Percentiles rank a stretch among this genome's conserved stretches.
These are phyloP conservation scores for Enteromius trimaculatus DNA, from an alignment of 2,797 vertebrate species.

Conservation along the genomic window DNA sequence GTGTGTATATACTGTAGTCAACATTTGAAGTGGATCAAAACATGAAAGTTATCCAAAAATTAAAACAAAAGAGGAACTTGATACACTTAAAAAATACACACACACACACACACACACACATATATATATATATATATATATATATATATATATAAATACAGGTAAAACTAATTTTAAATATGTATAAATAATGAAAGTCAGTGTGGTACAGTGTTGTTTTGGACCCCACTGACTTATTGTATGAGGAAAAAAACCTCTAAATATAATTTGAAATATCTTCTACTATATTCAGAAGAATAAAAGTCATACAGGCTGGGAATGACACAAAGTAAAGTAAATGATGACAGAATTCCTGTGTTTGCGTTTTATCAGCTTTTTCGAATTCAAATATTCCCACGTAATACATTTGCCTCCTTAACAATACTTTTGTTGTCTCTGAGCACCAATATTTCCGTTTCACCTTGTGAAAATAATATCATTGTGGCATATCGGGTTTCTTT, in stretches of 20 bases:
- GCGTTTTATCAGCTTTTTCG: background rate
- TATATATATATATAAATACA: too few relatives aligned
- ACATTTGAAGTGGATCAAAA: too few relatives aligned
- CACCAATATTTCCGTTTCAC: constrained; percentile 15
- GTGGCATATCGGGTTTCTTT: constrained; percentile 31
- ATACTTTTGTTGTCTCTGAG: constrained; percentile 4
- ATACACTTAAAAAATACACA: too few relatives aligned
- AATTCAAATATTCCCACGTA: background rate
- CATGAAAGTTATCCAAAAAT: too few relatives aligned
- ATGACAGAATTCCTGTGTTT: background rate
- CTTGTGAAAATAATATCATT: constrained; percentile 21
- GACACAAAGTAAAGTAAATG: background rate
- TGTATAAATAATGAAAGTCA: too few relatives aligned
- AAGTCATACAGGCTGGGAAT: background rate
- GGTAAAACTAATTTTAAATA: too few relatives aligned
- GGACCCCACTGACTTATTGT: background rate
- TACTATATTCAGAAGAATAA: background rate
- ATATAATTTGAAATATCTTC: background rate
- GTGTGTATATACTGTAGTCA: too few relatives aligned
- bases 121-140: too few relatives aligned
- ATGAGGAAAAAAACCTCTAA: background rate
- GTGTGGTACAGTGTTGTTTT: background rate
- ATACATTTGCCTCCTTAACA: background rate
- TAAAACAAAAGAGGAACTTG: too few relatives aligned
- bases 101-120: too few relatives aligned